Conservation (phyloP, 2,797 vertebrate genomes). For the Antrozous pallidus region DNA sequence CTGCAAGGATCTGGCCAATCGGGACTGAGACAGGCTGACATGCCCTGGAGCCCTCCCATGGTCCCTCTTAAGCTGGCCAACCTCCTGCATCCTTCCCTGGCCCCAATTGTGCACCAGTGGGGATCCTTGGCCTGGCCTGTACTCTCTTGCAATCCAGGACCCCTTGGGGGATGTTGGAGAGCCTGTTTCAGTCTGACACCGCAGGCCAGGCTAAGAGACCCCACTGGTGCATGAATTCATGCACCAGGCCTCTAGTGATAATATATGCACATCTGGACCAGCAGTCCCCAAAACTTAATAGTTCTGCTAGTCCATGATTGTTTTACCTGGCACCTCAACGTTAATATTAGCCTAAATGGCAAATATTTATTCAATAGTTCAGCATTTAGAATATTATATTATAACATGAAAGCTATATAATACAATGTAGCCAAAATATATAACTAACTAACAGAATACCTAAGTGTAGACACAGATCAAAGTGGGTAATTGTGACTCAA, state of each 20-base stretch:
- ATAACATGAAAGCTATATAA: background rate
- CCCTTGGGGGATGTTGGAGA: no score
- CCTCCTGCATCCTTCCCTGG: no score
- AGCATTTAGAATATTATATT: slow-evolving; percentile 4
- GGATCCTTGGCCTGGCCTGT: no score
- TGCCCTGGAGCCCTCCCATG: no score
- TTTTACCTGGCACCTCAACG: background rate
- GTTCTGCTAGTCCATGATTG: background rate
- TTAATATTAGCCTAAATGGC: background rate
- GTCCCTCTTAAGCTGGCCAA: no score
- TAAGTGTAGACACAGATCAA: background rate
- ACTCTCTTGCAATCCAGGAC: no score
- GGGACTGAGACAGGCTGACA: no score
- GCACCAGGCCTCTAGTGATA: background rate
- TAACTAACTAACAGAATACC: background rate
- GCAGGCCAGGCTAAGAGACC: no score
- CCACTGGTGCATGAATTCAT: no score
- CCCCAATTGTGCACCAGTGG: no score
- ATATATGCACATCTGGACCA: background rate
- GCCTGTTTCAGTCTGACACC: no score
- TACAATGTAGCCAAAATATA: background rate
- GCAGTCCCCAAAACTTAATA: background rate
- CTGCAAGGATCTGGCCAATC: no score
- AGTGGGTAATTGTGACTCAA: background rate
- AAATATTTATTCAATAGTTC: slow-evolving; percentile 29